Evolutionary conservation across 2,888 invertebrate species (phyloP).

Genomic region (Torymus tubicola): DNA sequence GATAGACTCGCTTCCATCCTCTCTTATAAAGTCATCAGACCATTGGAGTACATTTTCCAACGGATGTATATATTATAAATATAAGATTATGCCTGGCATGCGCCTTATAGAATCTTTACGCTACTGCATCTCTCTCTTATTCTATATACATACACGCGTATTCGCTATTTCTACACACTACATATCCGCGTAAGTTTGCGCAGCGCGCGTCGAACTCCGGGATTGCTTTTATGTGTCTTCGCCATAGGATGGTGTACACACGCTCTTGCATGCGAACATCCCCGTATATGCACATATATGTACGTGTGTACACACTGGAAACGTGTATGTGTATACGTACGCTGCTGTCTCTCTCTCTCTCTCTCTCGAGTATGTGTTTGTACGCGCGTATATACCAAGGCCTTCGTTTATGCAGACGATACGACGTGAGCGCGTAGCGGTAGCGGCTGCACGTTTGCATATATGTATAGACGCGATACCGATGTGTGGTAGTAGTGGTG

Average conservation of each 20-base stretch:
- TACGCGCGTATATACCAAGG: neutral
- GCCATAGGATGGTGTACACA: neutral
- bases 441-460: slow-evolving; percentile 10
- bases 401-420: slow-evolving; percentile 11
- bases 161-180: neutral
- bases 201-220: too few species aligned
- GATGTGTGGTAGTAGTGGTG: too few species aligned
- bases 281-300: slow-evolving; percentile 7
- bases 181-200: too few species aligned
- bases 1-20: neutral
- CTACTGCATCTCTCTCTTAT: neutral
- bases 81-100: slow-evolving; percentile 13
- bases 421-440: neutral
- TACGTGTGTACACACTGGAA: neutral
- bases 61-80: neutral
- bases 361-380: too few species aligned
- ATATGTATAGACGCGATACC: neutral
- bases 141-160: neutral
- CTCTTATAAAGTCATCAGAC: slow-evolving; percentile 46
- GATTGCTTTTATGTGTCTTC: too few species aligned
- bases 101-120: too few species aligned
- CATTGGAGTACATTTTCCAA: slow-evolving; percentile 22
- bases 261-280: neutral
- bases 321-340: neutral
- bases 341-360: too few species aligned